Conservation (phyloP, 2,797 vertebrate species). For the Hirundo rustica region DNA sequence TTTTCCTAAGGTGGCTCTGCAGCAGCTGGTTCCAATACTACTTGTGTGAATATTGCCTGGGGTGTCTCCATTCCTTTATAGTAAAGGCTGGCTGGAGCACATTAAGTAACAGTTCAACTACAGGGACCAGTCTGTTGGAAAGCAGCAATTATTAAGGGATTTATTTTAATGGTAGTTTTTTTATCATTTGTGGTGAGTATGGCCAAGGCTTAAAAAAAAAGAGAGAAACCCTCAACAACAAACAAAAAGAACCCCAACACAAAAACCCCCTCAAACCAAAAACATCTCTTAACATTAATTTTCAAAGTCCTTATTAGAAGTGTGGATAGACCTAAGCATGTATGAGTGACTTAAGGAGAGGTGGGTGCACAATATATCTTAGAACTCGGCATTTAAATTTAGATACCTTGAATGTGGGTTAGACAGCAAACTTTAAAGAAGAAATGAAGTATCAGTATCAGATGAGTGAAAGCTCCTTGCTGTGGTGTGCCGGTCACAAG, state of each 20-base stretch:
- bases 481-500: not conserved
- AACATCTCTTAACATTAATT: not conserved
- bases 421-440: not conserved
- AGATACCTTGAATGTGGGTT: not conserved
- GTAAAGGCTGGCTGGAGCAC: conserved; percentile 64
- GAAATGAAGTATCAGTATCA: not conserved
- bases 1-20: conserved; percentile 79
- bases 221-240: not conserved
- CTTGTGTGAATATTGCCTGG: conserved; percentile 84
- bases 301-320: not conserved
- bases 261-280: not conserved
- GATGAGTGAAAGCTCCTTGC: not conserved
- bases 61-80: conserved; percentile 78
- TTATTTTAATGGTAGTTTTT: conserved; percentile 63
- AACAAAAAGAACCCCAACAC: rapidly evolving
- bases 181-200: conserved; percentile 51
- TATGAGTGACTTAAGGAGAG: not conserved
- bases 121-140: conserved; percentile 63
- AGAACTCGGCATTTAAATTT: not conserved
- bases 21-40: conserved; percentile 90
- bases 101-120: conserved; percentile 66
- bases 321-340: not conserved
- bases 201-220: not conserved
- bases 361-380: not conserved
- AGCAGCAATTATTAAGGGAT: conserved; percentile 65